A percentile compares a stretch with the other conserved stretches of the same genome.
Conservation (phyloP, 2,797 vertebrate genomes). For the Pipistrellus pygmaeus region DNA sequence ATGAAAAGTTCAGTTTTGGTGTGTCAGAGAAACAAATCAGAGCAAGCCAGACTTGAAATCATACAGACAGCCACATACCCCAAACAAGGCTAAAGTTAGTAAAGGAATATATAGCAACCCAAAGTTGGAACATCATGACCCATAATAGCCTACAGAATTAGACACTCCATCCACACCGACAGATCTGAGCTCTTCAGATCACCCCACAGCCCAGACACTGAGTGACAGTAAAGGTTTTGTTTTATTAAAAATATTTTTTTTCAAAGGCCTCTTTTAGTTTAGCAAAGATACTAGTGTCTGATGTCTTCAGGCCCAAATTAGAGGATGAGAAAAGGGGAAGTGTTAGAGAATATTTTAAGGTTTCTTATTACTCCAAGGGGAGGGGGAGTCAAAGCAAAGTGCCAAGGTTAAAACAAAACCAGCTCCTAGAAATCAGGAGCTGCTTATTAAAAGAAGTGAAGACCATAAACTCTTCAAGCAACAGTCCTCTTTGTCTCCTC, state of each 20-base stretch:
- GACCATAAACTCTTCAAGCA: background rate
- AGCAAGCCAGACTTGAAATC: conserved; percentile 64
- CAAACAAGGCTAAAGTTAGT: conserved; percentile 80
- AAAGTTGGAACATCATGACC: conserved; percentile 55
- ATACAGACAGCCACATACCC: conserved; percentile 69
- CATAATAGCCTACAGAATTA: conserved; percentile 48
- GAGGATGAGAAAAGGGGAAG: conserved; percentile 31
- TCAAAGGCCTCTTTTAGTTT: conserved; percentile 50
- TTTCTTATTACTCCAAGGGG: background rate
- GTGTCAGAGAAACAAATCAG: conserved; percentile 63
- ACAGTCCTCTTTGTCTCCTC: background rate
- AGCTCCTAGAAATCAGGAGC: background rate
- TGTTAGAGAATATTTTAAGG: conserved; percentile 13
- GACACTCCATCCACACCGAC: conserved; percentile 22
- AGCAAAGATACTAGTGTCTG: conserved; percentile 12
- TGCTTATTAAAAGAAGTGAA: background rate
- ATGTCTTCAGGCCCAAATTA: conserved; percentile 43
- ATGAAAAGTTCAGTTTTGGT: conserved; percentile 35
- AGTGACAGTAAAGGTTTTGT: conserved; percentile 6
- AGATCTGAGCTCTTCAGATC: background rate
- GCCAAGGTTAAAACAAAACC: conserved; percentile 25
- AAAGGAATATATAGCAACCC: conserved; percentile 80
- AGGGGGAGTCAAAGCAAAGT: background rate
- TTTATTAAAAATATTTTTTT: background rate
- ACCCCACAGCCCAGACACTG: background rate